Evolutionary conservation across 1,140 invertebrate species (phyloP).

Genomic region (Drosophila tsacasi): DNA sequence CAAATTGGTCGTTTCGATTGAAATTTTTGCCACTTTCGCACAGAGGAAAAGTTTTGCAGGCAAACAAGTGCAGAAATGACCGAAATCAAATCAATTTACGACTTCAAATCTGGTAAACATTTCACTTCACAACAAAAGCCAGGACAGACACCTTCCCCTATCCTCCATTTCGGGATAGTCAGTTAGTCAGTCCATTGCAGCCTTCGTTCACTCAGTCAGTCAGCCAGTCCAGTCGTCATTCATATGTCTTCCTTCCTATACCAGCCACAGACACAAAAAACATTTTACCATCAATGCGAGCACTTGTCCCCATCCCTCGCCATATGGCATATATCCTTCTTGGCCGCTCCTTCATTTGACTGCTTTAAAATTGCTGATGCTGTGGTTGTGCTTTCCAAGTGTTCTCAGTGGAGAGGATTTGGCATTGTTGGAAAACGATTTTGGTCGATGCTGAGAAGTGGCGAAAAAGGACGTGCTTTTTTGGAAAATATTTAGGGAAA

Average conservation of each 20-base stretch:
- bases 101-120: constrained; percentile 69
- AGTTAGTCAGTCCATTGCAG: constrained; percentile 47
- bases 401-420: neutral
- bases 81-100: constrained; percentile 73
- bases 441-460: neutral
- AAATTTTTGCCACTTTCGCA: constrained; percentile 51
- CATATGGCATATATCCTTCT: neutral
- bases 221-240: constrained; percentile 39
- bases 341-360: constrained; percentile 13
- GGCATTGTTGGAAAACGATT: constrained; percentile 9
- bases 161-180: neutral
- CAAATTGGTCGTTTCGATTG: constrained; percentile 36
- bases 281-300: constrained; percentile 36
- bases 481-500: neutral
- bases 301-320: constrained; percentile 16
- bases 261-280: constrained; percentile 36
- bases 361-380: constrained; percentile 18
- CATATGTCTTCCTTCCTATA: neutral
- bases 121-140: constrained; percentile 56
- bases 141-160: constrained; percentile 3
- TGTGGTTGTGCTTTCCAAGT: constrained; percentile 26
- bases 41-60: constrained; percentile 24
- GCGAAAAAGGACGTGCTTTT: neutral
- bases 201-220: neutral
- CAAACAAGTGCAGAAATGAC: constrained; percentile 55